A percentile compares a stretch with the other conserved stretches of the same genome.
These are phyloP conservation scores for Neolamprologus sp. DNA, from an alignment of 2,113 vertebrate species.

Conservation along the genomic window DNA sequence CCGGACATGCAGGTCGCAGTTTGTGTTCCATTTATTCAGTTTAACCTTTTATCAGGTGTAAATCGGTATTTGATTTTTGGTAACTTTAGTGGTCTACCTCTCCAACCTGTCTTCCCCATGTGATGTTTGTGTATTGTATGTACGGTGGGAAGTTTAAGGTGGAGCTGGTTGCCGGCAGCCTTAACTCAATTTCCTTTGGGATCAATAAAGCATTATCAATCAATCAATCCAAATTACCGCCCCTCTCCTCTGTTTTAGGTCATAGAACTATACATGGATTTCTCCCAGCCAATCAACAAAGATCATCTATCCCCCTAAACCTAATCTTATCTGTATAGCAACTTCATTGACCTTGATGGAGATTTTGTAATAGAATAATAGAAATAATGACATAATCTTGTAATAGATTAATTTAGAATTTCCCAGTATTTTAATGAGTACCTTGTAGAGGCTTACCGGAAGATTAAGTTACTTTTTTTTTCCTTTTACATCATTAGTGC, in stretches of 20 bases:
- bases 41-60: neutral
- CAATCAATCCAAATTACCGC: neutral
- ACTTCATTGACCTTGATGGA: neutral
- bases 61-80: neutral
- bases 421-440: neutral
- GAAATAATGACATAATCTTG: neutral
- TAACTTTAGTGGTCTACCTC: neutral
- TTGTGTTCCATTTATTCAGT: neutral
- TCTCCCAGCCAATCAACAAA: neutral
- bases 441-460: neutral
- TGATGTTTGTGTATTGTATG: neutral
- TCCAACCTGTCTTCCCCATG: neutral
- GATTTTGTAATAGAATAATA: neutral
- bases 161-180: neutral
- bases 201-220: neutral
- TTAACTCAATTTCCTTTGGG: neutral
- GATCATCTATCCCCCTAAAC: neutral
- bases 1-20: accelerated
- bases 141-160: neutral
- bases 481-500: neutral
- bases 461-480: neutral
- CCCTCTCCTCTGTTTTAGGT: neutral
- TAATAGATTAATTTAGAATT: neutral
- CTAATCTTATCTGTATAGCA: neutral
- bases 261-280: neutral